Base-by-base conservation (phyloP, 2,797 vertebrate genomes). In the Sylvia borin region DNA sequence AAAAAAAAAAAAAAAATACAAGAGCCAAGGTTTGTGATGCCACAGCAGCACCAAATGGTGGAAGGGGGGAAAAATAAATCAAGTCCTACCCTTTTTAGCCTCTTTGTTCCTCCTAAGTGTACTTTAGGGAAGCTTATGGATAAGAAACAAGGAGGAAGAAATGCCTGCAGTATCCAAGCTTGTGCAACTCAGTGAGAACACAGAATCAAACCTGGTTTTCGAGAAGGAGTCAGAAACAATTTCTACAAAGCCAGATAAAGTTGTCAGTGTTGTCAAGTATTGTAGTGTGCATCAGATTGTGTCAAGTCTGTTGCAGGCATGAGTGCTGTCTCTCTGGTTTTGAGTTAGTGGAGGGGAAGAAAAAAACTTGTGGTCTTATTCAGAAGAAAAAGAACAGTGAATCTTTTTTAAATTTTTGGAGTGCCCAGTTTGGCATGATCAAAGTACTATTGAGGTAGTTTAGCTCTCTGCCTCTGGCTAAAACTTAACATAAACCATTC, bases 31-130 rank as follows among this genome's bases (percentile, higher is more conserved):
- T 67, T 79, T 93, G 55, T 72, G 22, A 61, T 90, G n/a, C 57
- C 79, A 88, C 47, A 91, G 81, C 70, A 95, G 21, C 84, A 94
- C 81, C 92, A 95, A 93, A 95, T 70, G 40, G 58, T 70, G 17
- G 16, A 27, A 62, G 13, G 20, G 17, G 18, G 2, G 2, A 7
- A 31, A 75, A 25, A 38, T 18, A 40, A 48, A 71, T 65, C 9
- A 67, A 34, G 7, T 16, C 17, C 9, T 89, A 11, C 11, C 67
- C 15, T 15, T 82, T 71, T 78, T 81, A 87, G 53, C 27, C 26
- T 72, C 36, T 78, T 89, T 54, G 29, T 85, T 95, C 48, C 11
- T 75, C 12, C 54, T 92, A 67, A 90, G 7, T 71, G 5, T 92
- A 16, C 13, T 48, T 12, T 65, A 13, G 13, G 27, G 34, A 81